phyloP scores from a whole-genome alignment of 2,888 invertebrate genomes.

The Lamellibrachia columna region DNA sequence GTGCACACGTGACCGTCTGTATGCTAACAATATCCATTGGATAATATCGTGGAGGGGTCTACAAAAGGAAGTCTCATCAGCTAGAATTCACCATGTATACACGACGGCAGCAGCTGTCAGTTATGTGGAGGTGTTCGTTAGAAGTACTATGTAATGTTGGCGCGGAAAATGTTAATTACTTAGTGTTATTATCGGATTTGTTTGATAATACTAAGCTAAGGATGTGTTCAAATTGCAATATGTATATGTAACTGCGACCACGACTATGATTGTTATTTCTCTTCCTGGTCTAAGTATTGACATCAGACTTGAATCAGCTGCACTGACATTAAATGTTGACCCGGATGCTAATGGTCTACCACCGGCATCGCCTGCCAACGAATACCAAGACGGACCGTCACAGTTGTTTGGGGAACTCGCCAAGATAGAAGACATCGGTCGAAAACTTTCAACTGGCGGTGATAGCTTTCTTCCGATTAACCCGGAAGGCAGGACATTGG shows the following conservation, averaged over 20 bases:
- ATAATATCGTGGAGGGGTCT: too few species aligned
- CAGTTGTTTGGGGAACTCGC: not conserved
- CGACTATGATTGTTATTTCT: not conserved
- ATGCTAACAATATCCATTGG: too few species aligned
- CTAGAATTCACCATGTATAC: too few species aligned
- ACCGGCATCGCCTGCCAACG: not conserved
- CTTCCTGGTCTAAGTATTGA: not conserved
- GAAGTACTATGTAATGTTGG: too few species aligned
- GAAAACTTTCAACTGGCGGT: not conserved
- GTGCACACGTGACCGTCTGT: too few species aligned
- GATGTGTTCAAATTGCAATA: too few species aligned
- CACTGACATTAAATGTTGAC: not conserved
- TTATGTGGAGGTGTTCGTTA: too few species aligned
- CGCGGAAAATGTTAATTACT: too few species aligned
- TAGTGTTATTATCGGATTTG: too few species aligned
- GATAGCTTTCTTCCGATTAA: not conserved
- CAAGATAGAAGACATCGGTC: not conserved
- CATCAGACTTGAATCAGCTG: not conserved
- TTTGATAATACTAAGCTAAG: too few species aligned
- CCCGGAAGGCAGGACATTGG: not conserved
- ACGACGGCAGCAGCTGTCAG: too few species aligned
- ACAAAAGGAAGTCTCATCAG: too few species aligned
- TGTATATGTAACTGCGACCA: not conserved
- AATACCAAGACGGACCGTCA: not conserved
- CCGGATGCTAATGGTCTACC: not conserved